Conservation (phyloP, 2,113 vertebrate genomes). For the Spizaetus ornatus region DNA sequence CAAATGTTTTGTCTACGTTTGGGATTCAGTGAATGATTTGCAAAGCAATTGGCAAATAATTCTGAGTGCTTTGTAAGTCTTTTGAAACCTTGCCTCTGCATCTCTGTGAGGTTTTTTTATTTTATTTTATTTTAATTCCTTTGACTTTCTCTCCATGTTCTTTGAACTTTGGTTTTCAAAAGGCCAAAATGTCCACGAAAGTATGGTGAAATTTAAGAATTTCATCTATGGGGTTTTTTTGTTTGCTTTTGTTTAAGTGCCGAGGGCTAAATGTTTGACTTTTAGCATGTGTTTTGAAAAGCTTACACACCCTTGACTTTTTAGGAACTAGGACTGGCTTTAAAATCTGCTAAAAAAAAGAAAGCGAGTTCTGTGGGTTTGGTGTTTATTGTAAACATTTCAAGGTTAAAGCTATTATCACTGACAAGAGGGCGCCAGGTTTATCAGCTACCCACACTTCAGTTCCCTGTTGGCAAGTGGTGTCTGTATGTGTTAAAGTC, state of each 20-base stretch:
- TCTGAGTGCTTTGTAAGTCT: neutral
- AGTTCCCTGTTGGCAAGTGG: neutral
- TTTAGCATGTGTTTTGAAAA: neutral
- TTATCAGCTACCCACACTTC: neutral
- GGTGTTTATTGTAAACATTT: neutral
- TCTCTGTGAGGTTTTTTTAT: neutral
- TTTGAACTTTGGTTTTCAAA: neutral
- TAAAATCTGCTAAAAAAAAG: neutral
- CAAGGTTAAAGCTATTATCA: neutral
- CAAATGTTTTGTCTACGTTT: neutral
- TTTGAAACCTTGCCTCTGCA: neutral
- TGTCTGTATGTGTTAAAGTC: neutral
- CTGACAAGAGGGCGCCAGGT: neutral
- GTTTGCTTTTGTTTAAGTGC: neutral
- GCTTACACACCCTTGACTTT: neutral
- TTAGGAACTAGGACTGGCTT: neutral
- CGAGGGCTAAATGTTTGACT: neutral
- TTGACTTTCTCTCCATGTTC: neutral
- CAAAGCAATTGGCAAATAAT: neutral
- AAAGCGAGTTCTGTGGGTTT: neutral
- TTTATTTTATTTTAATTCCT: neutral
- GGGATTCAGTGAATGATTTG: neutral
- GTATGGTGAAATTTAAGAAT: neutral
- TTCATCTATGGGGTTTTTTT: accelerated
- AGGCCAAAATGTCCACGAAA: neutral